Base-by-base conservation (phyloP, 2,888 invertebrate species). In the Pogonocherus hispidulus region DNA sequence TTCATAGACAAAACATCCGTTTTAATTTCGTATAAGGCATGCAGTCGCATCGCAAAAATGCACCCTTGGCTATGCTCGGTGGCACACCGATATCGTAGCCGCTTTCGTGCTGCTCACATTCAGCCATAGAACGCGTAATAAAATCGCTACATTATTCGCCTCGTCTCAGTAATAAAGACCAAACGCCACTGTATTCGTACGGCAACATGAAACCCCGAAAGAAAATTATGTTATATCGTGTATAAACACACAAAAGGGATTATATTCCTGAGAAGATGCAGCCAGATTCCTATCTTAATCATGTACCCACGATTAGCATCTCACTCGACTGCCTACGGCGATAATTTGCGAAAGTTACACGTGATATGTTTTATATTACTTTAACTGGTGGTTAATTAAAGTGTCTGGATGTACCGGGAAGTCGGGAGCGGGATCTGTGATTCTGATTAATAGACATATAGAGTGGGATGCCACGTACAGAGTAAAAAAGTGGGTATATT, bases 251-350 rank as follows among this genome's bases (percentile, higher is more conserved):
- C 49, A 51, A 51, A 51, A 51, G 23, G 49, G 49, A 51, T 51
- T 51, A 51, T 51, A 23, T 51, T 51, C 49, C 49, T 51, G 49
- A 14, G 49, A 51, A 51, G 49, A 23, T 14, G 3, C 49, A 3
- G 2, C n/a, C 4, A 51, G 49, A 51, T 51, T 51, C 23, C 49
- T 51, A 51, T 51, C 49, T 51, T 51, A 51, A 51, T 51, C 49
- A 23, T 51, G 20, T 51, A 51, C 49, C 23, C 49, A 23, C 49
- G 49, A 51, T 51, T 51, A 51, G 23, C 23, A 51, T 51, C 49
- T 51, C 22, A 23, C 49, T 4, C 49, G 22, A 6, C 22, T 8
- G 14, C 49, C 49, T 14, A 6, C 8, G 49, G 49, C 49, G 49
- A 51, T 51, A 51, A 51, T 51, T 51, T 51, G 49, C 49, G 23